Evolutionary conservation across 1,140 invertebrate species (phyloP).

Genomic region (Himalopsyche phryganea): DNA sequence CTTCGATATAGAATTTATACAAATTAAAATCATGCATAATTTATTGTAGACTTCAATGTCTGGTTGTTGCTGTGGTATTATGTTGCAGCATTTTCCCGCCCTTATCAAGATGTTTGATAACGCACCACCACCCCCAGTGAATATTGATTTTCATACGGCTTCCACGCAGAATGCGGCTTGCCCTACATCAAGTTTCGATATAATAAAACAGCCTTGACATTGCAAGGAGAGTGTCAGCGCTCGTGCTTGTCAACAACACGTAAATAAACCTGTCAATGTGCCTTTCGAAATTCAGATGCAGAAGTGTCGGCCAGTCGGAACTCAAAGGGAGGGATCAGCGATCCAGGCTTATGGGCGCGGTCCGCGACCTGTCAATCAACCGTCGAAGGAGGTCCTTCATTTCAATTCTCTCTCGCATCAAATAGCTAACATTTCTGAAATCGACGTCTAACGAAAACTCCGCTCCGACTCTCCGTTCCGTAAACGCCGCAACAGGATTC

Average conservation of each 20-base stretch:
- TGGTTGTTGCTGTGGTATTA: not conserved
- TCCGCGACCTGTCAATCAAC: conserved; percentile 13
- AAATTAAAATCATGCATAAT: too few species aligned
- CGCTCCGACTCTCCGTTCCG: conserved; percentile 5
- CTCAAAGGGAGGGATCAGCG: not conserved
- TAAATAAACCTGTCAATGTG: conserved; percentile 32
- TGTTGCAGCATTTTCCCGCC: not conserved
- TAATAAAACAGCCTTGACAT: conserved; percentile 33
- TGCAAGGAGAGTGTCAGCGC: conserved; percentile 8
- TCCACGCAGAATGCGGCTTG: conserved; percentile 7
- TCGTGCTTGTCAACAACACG: conserved; percentile 22
- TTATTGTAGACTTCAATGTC: too few species aligned
- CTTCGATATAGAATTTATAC: too few species aligned
- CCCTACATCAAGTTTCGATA: conserved; percentile 27
- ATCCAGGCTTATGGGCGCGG: conserved; percentile 6
- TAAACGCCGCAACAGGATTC: conserved; percentile 24
- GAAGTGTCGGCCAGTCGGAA: conserved; percentile 8
- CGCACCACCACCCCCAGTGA: not conserved
- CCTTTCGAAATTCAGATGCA: conserved; percentile 2
- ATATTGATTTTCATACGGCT: not conserved
- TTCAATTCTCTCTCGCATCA: conserved; percentile 9
- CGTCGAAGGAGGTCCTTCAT: not conserved
- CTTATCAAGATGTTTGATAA: not conserved
- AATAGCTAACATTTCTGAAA: conserved; percentile 22
- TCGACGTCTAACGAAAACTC: conserved; percentile 15